phyloP scores from a whole-genome alignment of 2,797 vertebrate species.

The Pitangus sulphuratus region DNA sequence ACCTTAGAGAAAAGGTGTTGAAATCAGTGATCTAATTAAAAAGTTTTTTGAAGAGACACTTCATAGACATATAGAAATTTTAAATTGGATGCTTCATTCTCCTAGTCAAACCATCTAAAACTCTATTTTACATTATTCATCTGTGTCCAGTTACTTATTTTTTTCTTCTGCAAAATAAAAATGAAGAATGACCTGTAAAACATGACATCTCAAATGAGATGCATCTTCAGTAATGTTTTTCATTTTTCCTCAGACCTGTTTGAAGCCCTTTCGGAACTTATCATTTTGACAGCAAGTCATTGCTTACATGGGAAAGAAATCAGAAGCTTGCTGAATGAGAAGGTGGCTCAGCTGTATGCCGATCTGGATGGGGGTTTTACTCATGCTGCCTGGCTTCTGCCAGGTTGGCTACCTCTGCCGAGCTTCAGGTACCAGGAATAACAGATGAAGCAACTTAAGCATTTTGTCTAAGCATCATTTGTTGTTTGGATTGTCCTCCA shows the following conservation, averaged over 20 bases:
- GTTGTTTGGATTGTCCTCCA: not conserved
- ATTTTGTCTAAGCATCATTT: not conserved
- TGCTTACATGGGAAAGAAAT: slow-evolving; percentile 96
- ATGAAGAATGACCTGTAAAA: not conserved
- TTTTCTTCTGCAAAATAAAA: not conserved
- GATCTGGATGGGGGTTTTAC: slow-evolving; percentile 96
- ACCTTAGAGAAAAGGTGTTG: not conserved
- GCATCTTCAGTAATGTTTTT: not conserved
- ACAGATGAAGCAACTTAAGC: not conserved
- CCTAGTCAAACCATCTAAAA: not conserved
- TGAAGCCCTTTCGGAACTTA: slow-evolving; percentile 93
- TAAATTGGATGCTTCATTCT: not conserved
- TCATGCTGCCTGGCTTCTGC: slow-evolving; percentile 94
- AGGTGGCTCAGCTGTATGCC: slow-evolving; percentile 92
- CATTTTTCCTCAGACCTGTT: slow-evolving; percentile 85
- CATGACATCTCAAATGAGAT: not conserved
- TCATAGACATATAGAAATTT: not conserved
- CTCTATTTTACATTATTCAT: not conserved
- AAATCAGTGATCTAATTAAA: not conserved
- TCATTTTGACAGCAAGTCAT: slow-evolving; percentile 95
- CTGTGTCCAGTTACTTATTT: not conserved
- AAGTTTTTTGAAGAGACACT: not conserved
- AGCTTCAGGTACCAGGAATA: slow-evolving; percentile 89
- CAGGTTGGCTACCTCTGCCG: slow-evolving; percentile 93
- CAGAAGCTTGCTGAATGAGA: slow-evolving; percentile 86